Evolutionary conservation across 2,888 invertebrate genomes (phyloP).

Genomic region (Aproaerema taeniolella): DNA sequence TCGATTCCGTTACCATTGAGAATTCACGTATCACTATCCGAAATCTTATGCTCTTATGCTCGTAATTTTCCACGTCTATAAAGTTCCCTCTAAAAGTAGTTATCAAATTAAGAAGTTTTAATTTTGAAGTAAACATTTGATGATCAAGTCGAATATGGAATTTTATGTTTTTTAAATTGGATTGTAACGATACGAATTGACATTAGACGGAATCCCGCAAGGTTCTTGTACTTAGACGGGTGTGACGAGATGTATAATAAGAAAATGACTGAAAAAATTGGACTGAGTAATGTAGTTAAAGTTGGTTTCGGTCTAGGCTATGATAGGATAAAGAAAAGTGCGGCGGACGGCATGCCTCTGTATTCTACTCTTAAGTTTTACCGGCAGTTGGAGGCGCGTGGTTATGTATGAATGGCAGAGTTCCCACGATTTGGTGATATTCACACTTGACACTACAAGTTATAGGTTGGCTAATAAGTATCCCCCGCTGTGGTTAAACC

Average conservation of each 20-base stretch:
- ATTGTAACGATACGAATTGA: slow-evolving; percentile 21
- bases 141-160: too few species aligned
- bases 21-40: slow-evolving; percentile 32
- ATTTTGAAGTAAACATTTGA: too few species aligned
- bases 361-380: slow-evolving; percentile 42
- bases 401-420: slow-evolving; percentile 13
- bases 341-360: slow-evolving; percentile 70
- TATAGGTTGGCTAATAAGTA: slow-evolving; percentile 16
- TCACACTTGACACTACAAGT: slow-evolving; percentile 21
- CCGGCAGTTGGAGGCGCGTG: slow-evolving; percentile 39
- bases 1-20: slow-evolving; percentile 34
- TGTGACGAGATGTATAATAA: slow-evolving; percentile 66
- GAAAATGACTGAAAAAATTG: slow-evolving; percentile 74
- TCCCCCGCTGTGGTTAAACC: slow-evolving; percentile 22
- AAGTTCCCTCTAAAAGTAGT: slow-evolving; percentile 33
- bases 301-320: slow-evolving; percentile 70
- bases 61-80: slow-evolving; percentile 38
- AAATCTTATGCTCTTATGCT: slow-evolving; percentile 41
- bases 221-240: slow-evolving; percentile 65
- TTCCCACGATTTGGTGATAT: slow-evolving; percentile 22
- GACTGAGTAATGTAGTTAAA: slow-evolving; percentile 73
- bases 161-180: too few species aligned
- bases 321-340: slow-evolving; percentile 65
- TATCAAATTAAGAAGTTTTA: slow-evolving; percentile 44
- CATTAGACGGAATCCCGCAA: slow-evolving; percentile 43